Evolutionary conservation across 2,888 invertebrate species (phyloP).

Genomic region (Reticulitermes lucifugus): DNA sequence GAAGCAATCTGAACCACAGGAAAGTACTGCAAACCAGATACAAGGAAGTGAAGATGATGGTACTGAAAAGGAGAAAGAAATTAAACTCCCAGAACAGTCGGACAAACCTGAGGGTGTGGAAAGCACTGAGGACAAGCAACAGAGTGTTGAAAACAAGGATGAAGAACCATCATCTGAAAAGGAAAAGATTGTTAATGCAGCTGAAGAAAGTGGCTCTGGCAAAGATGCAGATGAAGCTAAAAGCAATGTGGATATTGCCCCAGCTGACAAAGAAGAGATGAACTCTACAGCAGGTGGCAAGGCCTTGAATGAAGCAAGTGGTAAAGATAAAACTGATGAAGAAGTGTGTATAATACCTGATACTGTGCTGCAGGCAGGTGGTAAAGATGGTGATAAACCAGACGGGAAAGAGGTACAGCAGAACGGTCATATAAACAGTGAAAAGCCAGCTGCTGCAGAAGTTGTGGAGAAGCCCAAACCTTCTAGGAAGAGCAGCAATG

Average conservation of each 20-base stretch:
- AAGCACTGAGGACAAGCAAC: conserved; percentile 41
- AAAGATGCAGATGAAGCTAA: background rate
- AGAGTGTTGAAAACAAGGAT: conserved; percentile 55
- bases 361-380: conserved; percentile 56
- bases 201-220: conserved; percentile 14
- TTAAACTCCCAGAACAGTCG: conserved; percentile 60
- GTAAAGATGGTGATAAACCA: conserved; percentile 20
- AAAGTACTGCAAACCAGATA: conserved; percentile 42
- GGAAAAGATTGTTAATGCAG: background rate
- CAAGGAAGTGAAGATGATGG: conserved; percentile 51
- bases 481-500: conserved; percentile 13
- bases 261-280: background rate
- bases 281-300: background rate
- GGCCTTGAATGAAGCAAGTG: background rate
- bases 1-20: conserved; percentile 46
- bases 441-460: background rate
- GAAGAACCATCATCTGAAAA: conserved; percentile 55
- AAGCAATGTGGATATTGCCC: background rate
- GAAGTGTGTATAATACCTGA: conserved; percentile 61
- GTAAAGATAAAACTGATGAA: conserved; percentile 37
- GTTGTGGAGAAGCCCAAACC: background rate
- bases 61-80: conserved; percentile 51
- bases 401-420: conserved; percentile 9
- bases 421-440: background rate
- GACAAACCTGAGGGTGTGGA: conserved; percentile 52